Percentiles rank a stretch among this genome's conserved stretches.
These are phyloP conservation scores for Harpagoxenus sublaevis DNA, from an alignment of 2,888 invertebrate genomes.

Conservation along the genomic window DNA sequence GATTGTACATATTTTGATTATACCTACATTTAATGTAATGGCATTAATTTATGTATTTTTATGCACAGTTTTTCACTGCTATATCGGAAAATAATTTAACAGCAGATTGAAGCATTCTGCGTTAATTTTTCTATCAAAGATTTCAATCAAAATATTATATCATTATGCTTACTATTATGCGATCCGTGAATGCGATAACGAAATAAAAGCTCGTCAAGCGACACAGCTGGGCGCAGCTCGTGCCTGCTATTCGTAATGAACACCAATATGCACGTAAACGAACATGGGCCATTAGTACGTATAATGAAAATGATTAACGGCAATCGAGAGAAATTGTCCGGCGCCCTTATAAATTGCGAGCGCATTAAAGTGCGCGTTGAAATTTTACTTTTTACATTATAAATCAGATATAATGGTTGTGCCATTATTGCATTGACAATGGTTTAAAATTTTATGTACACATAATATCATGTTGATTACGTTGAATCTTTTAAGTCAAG, in stretches of 20 bases:
- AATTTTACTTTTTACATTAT: background rate
- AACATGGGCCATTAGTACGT: slow-evolving; percentile 38
- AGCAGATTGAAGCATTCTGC: background rate
- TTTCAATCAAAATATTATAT: slow-evolving; percentile 7
- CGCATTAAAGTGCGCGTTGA: background rate
- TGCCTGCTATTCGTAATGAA: slow-evolving; percentile 36
- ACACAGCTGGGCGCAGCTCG: slow-evolving; percentile 8
- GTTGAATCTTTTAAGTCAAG: background rate
- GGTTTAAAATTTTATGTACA: background rate
- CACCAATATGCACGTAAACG: slow-evolving; percentile 27
- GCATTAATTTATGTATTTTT: background rate
- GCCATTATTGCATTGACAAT: background rate
- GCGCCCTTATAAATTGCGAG: background rate
- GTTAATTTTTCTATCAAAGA: slow-evolving; percentile 11
- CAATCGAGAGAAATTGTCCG: slow-evolving; percentile 24
- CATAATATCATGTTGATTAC: background rate
- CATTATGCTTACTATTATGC: slow-evolving; percentile 52
- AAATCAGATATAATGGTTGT: background rate
- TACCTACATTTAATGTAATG: background rate
- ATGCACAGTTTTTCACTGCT: background rate
- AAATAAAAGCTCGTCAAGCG: slow-evolving; percentile 52
- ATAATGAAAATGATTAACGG: slow-evolving; percentile 53
- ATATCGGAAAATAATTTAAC: background rate
- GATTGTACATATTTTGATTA: background rate
- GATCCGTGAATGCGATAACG: background rate